Base-by-base conservation (phyloP, 2,113 vertebrate genomes). In the Chaenocephalus aceratus region DNA sequence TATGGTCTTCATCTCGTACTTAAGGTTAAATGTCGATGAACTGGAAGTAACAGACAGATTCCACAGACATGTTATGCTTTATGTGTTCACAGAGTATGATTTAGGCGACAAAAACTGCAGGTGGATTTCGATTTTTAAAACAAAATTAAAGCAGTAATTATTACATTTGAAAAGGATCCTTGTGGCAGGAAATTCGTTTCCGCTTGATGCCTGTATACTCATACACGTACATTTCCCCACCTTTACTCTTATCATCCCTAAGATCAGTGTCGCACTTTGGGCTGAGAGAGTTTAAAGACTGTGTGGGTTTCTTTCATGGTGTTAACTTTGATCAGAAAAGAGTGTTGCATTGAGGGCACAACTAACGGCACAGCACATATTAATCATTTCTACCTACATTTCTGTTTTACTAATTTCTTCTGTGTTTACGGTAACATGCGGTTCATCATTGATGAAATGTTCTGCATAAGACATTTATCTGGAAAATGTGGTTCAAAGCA, bases 181-280 rank as follows among this genome's bases (percentile, higher is more conserved):
- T 10, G 1, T 7, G 49, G 72, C 82, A 83, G 62, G 74, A 87
- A 79, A 60, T 34, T 1, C 0, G 10, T 84, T 90, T 90, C 84
- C 70, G 60, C 46, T 86, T 0, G 16, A 10, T 18, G 30, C 1
- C 67, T 79, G 68, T 69, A 75, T 52, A 84, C 86, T 83, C 86
- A 18, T 66, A 41, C 11, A 9, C 0, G 74, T 75, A 74, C 88
- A 77, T 88, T 88, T 85, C 89, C 91, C 88, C 81, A 54, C 70
- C 75, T 84, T 74, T 9, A 12, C 46, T 51, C 64, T 90, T 92
- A 92, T 92, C 91, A 64, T 66, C 57, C 18, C 12, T 16, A 2
- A 67, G 73, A 91, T 91, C 89, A 82, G 82, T 5, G 0, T 3
- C 9, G 71, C 23, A 73, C 59, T 64, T 67, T 48, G 58, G 30